Evolutionary conservation across 37 sponge, comb jelly and placozoan species (phyloP).

Genomic region (Axinella damicornis): DNA sequence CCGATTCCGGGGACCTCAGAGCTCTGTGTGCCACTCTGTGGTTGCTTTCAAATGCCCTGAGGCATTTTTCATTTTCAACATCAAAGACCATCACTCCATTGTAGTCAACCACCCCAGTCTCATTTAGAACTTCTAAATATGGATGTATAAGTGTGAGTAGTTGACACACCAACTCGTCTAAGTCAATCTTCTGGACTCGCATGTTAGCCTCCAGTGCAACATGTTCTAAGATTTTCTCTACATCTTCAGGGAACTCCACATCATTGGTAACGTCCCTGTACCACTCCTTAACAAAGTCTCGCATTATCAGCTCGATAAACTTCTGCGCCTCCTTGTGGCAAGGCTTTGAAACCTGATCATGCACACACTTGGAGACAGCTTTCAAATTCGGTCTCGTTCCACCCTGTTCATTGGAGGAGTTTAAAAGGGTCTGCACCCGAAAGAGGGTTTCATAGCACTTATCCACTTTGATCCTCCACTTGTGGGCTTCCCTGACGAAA

Average conservation of each 20-base stretch:
- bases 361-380: background rate
- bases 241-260: slow-evolving; percentile 59
- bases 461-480: slow-evolving; percentile 16
- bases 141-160: slow-evolving; percentile 51
- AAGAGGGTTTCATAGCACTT: background rate
- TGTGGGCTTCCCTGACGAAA: slow-evolving; percentile 23
- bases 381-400: background rate
- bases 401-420: background rate
- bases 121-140: slow-evolving; percentile 63
- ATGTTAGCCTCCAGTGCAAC: slow-evolving; percentile 55
- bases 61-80: slow-evolving; percentile 39
- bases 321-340: slow-evolving; percentile 78
- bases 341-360: background rate
- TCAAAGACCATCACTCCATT: slow-evolving; percentile 46
- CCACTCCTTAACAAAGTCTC: slow-evolving; percentile 71
- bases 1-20: slow-evolving; percentile 29
- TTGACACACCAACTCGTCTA: slow-evolving; percentile 42
- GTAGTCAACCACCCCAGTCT: slow-evolving; percentile 31
- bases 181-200: slow-evolving; percentile 47
- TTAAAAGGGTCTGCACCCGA: background rate
- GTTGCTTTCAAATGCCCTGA: slow-evolving; percentile 57
- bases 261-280: slow-evolving; percentile 53
- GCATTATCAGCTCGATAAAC: slow-evolving; percentile 62
- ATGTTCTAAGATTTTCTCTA: slow-evolving; percentile 53
- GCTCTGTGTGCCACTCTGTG: slow-evolving; percentile 47